Evolutionary conservation across 2,797 vertebrate species (phyloP).

Genomic region (Eulemur mongoz): DNA sequence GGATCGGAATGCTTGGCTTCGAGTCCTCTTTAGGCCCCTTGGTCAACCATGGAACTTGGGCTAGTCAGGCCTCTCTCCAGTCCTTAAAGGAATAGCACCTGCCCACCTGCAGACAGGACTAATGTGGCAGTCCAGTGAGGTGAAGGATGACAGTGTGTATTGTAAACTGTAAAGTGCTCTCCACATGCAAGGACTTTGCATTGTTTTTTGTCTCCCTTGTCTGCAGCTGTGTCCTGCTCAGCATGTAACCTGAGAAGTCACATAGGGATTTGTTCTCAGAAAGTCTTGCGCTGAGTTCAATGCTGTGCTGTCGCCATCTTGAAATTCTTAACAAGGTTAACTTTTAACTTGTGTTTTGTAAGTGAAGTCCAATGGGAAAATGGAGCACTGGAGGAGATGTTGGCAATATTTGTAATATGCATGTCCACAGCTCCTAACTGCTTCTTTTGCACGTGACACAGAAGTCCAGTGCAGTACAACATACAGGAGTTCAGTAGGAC

Average conservation of each 20-base stretch:
- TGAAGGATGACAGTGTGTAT: not conserved
- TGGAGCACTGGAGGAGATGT: not conserved
- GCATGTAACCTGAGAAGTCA: not conserved
- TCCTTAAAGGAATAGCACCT: not conserved
- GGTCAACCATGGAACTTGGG: not conserved
- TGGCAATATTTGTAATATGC: accelerated
- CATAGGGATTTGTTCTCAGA: not conserved
- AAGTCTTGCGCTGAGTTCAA: accelerated
- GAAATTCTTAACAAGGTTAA: not conserved
- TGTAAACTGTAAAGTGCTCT: not conserved
- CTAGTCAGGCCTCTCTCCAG: not conserved
- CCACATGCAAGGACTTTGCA: not conserved
- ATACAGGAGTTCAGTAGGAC: not conserved
- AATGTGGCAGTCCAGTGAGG: not conserved
- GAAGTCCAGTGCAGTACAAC: not conserved
- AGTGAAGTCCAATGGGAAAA: not conserved
- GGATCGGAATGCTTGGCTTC: not conserved
- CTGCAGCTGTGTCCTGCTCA: accelerated
- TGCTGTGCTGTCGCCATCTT: no score
- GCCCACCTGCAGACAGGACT: accelerated
- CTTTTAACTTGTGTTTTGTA: not conserved
- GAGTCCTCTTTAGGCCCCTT: not conserved
- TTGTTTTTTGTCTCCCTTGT: no score
- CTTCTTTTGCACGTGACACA: not conserved
- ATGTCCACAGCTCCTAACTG: not conserved